Conservation (phyloP, 2,113 vertebrate species). For the Sceloporus undulatus region DNA sequence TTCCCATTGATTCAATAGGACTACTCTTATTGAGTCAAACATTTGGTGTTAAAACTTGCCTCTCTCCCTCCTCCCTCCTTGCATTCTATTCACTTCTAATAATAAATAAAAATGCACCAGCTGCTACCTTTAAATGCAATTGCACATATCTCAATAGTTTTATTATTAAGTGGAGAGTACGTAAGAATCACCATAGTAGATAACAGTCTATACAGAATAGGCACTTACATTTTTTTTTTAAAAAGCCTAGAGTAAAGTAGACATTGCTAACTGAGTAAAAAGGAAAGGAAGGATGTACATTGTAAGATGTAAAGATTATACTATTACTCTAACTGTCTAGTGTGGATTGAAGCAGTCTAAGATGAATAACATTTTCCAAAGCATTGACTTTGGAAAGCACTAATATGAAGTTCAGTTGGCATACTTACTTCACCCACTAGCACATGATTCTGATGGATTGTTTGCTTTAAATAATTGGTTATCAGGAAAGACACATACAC, state of each 20-base stretch:
- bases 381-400: not conserved
- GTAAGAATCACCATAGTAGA: not conserved
- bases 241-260: not conserved
- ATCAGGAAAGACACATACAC: not conserved
- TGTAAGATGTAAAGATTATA: too few relatives aligned
- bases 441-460: not conserved
- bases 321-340: too few relatives aligned
- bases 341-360: too few relatives aligned
- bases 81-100: not conserved
- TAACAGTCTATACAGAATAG: not conserved
- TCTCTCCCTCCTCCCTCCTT: not conserved
- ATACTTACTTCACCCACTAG: not conserved
- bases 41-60: too few relatives aligned
- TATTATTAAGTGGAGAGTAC: not conserved
- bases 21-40: too few relatives aligned
- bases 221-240: not conserved
- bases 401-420: not conserved
- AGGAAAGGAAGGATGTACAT: too few relatives aligned
- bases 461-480: not conserved
- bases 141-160: not conserved
- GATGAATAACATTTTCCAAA: too few relatives aligned
- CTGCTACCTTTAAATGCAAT: not conserved
- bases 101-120: not conserved
- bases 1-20: too few relatives aligned
- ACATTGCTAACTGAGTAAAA: not conserved